Base-by-base conservation (phyloP, 2,888 invertebrate genomes). In the Nasonia oneida region DNA sequence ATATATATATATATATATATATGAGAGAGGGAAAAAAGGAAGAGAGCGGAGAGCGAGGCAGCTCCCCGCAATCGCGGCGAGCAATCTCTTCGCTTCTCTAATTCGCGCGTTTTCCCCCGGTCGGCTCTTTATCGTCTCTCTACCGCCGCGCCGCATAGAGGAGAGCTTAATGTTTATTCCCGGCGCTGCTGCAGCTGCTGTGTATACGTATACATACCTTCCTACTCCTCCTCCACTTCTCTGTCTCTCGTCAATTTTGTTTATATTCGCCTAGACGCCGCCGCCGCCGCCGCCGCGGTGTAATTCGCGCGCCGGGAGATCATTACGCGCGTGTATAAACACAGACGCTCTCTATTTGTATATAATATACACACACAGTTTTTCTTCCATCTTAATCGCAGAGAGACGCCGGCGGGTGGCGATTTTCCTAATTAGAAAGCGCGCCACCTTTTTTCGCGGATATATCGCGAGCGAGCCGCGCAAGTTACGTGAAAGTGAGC, bases 381-480 rank as follows among this genome's bases (percentile, higher is more conserved):
- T 73, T n/a, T 42, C 23, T 42, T 42, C 42, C 8, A 12, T 23
- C 12, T 29, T 67, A 29, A 67, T 67, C 57, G 18, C 57, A 6
- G 18, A 37, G 3, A 12, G 29, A 2, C 29, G 10, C 1, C 53
- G 57, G 57, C 67, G 14, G 4, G 37, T n/a, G 39, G 86, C 82
- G 75, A 74, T 81, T 47, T 86, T 83, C 87, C 82, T 87, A 88
- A 88, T 88, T 88, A 86, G 76, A 70, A 76, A 77, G 47, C 33
- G 75, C 76, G 67, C n/a, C 74, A 18, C 33, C 53, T 76, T 18
- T 74, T 57, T 57, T 29, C 29, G 29, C 37, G 42, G 39, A 39
- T 29, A 29, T 29, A 29, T 29, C 29, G 29, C 29, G 29, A 29
- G 29, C 29, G 29, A 29, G 29, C 29, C 29, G 29, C 29, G 29